phyloP scores from a whole-genome alignment of 2,797 vertebrate genomes.

The Rhincodon typus region DNA sequence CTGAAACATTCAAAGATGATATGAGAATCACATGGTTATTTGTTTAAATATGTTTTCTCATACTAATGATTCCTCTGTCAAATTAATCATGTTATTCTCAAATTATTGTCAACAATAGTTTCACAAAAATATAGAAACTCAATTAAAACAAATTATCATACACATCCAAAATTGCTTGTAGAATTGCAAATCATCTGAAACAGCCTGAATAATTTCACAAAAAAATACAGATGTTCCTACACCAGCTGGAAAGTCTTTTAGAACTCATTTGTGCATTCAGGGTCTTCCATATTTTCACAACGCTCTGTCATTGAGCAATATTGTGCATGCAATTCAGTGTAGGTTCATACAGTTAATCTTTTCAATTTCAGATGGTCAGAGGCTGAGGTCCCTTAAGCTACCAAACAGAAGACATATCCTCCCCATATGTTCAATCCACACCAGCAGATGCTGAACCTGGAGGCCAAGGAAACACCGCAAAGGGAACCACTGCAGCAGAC shows the following conservation, averaged over 20 bases:
- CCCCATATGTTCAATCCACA: constrained; percentile 35
- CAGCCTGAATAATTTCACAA: background rate
- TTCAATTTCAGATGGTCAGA: constrained; percentile 25
- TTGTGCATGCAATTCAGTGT: constrained; percentile 7
- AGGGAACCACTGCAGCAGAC: constrained; percentile 25
- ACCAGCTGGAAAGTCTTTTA: background rate
- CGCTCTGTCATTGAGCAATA: background rate
- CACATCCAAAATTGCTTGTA: background rate
- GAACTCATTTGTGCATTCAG: background rate
- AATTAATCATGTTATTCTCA: background rate
- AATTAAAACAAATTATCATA: background rate
- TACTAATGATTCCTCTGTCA: background rate
- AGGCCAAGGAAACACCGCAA: constrained; percentile 20
- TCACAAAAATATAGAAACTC: background rate
- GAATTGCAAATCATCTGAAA: background rate
- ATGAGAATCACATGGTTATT: background rate
- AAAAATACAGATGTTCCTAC: background rate
- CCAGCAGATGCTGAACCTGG: constrained; percentile 37
- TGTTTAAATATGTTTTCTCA: background rate
- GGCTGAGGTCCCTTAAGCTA: constrained; percentile 28
- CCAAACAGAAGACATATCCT: constrained; percentile 16
- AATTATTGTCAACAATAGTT: background rate
- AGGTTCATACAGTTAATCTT: constrained; percentile 5
- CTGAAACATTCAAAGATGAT: background rate
- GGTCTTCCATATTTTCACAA: background rate